A percentile compares a stretch with the other conserved stretches of the same genome.
Evolutionary conservation across 1,140 invertebrate species (phyloP).

Genomic region (Ctenoplectra terminalis): DNA sequence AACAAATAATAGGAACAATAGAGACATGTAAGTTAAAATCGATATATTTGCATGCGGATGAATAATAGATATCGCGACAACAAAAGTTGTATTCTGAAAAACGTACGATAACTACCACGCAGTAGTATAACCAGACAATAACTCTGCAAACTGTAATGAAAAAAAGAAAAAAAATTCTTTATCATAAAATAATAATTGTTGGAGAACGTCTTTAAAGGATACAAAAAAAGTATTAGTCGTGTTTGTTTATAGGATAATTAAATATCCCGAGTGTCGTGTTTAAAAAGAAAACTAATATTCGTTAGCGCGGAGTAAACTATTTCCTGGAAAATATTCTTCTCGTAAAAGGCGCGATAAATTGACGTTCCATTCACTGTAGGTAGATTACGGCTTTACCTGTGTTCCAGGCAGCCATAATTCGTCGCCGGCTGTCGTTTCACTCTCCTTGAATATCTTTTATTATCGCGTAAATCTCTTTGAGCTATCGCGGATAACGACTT

Average conservation of each 20-base stretch:
- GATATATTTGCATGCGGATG: not conserved
- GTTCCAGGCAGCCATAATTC: constrained; percentile 20
- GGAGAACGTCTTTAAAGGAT: no score
- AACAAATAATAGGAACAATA: not conserved
- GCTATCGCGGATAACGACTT: constrained; percentile 29
- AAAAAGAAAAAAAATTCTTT: no score
- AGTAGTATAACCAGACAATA: no score
- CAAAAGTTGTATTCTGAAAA: not conserved
- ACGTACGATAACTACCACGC: not conserved
- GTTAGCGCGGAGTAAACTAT: not conserved
- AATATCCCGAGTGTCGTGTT: accelerated
- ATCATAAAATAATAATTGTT: no score
- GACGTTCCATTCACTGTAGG: constrained; percentile 1
- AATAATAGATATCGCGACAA: not conserved
- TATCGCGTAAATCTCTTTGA: constrained; percentile 42
- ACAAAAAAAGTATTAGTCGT: no score
- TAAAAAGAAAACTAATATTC: not conserved
- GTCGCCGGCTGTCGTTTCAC: not conserved
- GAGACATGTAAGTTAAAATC: not conserved
- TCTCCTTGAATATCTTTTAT: constrained; percentile 42
- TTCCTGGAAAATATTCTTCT: not conserved
- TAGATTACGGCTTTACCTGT: constrained; percentile 11
- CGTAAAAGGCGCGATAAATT: constrained; percentile 13
- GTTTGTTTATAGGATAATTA: not conserved
- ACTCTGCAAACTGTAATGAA: not conserved